Evolutionary conservation across 2,888 invertebrate genomes (phyloP).

Genomic region (Ligdia adustata): DNA sequence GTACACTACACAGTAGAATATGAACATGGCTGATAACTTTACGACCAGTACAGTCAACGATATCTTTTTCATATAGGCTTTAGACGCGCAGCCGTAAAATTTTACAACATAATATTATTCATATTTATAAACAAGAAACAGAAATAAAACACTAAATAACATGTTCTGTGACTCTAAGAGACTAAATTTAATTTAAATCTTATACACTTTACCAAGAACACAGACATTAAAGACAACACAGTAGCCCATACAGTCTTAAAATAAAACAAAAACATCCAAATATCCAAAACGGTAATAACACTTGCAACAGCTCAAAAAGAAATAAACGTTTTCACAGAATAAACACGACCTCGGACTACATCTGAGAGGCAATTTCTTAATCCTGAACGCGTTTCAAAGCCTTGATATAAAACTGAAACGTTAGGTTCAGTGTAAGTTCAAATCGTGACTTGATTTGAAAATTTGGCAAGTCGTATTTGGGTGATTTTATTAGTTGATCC

Average conservation of each 20-base stretch:
- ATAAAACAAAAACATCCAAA: conserved; percentile 15
- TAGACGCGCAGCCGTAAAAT: too few species aligned
- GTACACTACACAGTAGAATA: too few species aligned
- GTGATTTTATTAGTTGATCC: conserved; percentile 11
- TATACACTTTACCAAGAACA: too few species aligned
- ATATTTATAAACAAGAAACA: too few species aligned
- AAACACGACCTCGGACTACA: conserved; percentile 55
- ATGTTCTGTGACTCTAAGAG: too few species aligned
- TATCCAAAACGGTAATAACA: conserved; percentile 19
- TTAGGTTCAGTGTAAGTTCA: conserved; percentile 43
- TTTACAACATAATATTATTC: too few species aligned
- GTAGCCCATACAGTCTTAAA: conserved; percentile 1
- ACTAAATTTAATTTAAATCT: too few species aligned
- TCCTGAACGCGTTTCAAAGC: conserved; percentile 49
- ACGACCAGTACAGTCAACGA: conserved; percentile 6
- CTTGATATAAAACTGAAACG: conserved; percentile 63
- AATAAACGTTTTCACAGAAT: conserved; percentile 46
- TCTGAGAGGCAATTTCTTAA: conserved; percentile 54
- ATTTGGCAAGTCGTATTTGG: conserved; percentile 14
- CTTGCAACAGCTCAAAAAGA: conserved; percentile 28
- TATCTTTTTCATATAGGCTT: too few species aligned
- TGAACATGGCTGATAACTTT: conserved; percentile 40
- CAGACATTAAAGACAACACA: background rate
- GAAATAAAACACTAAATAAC: too few species aligned
- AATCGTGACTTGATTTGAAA: conserved; percentile 51